Evolutionary conservation across 2,113 vertebrate species (phyloP), one percentile per base, ranked within the genome.

Genomic region (Grammomys surdaster): DNA sequence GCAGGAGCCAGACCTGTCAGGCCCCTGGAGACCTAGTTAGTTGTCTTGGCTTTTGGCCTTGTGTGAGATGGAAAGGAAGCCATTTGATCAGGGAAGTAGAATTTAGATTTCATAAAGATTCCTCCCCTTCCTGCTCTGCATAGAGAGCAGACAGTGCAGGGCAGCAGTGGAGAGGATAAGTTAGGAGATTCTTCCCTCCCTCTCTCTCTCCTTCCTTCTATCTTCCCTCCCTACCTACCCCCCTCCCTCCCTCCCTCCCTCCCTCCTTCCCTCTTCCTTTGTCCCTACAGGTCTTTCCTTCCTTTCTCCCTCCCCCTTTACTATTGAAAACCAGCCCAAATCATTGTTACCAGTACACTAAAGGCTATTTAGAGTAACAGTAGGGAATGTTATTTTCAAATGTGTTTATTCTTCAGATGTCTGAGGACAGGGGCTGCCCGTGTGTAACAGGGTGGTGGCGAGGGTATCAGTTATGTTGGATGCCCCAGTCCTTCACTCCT

Each of bases 311-410:
- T 48, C 26, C 84, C 48, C 67, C 73, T 54, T 69, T 54, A 51
- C 36, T 67, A 0, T 67, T 86, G 65, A 33, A 24, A 82, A n/a
- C 22, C 88, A 72, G 76, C 88, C 63, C 80, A 67, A 90, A 84
- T 26, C 9, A 58, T 95, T 90, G 28, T 93, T 90, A 86, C 77
- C 67, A 78, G 76, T 77, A 73, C 51, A 0, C 3, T 93, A 54
- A 93, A 96, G 60, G 70, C 46, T 93, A 58, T 93, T 93, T 92
- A 85, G 90, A 76, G 84, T 82, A 58, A 80, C 63, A 80, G 81
- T 31, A 87, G 90, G 48, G 63, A 73, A 94, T 86, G 93, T 96
- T 95, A 89, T 96, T 97, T 96, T 91, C 82, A 80, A 93, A 89
- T 72, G 87, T 95, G 43, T 95, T 93, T 91, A 43, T 90, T 96